phyloP scores from a whole-genome alignment of 2,888 invertebrate genomes.

The Hydroisotoma schaefferi region DNA sequence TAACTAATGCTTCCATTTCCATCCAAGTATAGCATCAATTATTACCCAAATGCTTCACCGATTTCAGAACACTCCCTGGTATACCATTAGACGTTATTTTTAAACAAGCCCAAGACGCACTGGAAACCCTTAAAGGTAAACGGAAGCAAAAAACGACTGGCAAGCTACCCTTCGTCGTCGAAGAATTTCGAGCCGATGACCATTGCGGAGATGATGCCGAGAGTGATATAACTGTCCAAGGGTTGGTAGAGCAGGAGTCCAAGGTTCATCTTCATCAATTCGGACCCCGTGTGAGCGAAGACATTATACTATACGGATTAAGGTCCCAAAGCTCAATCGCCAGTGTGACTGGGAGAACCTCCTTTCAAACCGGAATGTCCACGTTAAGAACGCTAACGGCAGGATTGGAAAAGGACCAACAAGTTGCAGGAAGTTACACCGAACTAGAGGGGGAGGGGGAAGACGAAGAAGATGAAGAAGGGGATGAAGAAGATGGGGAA shows the following conservation, averaged over 20 bases:
- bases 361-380: neutral
- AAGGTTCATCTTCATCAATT: constrained; percentile 18
- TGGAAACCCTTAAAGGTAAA: constrained; percentile 1
- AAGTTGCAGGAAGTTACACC: neutral
- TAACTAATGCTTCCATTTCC: neutral
- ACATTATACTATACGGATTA: constrained; percentile 25
- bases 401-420: neutral
- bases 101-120: neutral
- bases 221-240: constrained; percentile 12
- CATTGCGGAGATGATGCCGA: constrained; percentile 14
- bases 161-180: neutral
- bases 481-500: constrained; percentile 4
- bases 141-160: neutral
- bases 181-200: neutral
- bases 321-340: neutral
- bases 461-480: constrained; percentile 8
- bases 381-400: neutral
- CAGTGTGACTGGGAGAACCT: neutral
- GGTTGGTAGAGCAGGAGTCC: constrained; percentile 11
- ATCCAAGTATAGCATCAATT: neutral
- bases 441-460: neutral
- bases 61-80: neutral
- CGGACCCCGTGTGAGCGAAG: constrained; percentile 21
- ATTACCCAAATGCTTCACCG: neutral
- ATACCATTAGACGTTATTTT: constrained; percentile 3